Conservation (phyloP, 2,888 invertebrate species). For the Oxystoma pomonae region DNA sequence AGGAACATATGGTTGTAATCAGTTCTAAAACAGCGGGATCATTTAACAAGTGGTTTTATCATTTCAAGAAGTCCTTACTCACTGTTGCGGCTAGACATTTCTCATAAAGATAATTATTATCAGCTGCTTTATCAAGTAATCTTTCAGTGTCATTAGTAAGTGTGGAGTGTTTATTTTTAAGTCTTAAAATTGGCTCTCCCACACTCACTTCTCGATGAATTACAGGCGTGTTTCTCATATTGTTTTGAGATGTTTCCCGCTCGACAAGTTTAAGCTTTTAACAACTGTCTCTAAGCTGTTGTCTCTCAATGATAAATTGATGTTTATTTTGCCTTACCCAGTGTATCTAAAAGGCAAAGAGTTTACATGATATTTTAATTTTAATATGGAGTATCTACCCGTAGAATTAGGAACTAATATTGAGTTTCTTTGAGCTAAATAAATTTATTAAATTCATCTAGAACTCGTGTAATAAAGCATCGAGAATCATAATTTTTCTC, state of each 20-base stretch:
- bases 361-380: too few species aligned
- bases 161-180: neutral
- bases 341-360: too few species aligned
- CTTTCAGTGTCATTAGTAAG: neutral
- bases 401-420: too few species aligned
- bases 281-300: neutral
- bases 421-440: too few species aligned
- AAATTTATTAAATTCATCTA: too few species aligned
- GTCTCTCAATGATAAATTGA: neutral
- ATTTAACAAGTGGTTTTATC: neutral
- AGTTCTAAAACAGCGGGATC: neutral
- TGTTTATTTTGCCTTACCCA: too few species aligned
- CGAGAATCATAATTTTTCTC: too few species aligned
- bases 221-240: neutral
- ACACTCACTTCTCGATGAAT: neutral
- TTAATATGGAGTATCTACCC: too few species aligned
- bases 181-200: neutral
- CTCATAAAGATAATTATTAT: neutral
- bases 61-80: neutral
- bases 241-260: neutral
- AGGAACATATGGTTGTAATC: neutral
- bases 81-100: neutral
- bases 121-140: neutral
- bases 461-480: too few species aligned
- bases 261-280: neutral